Evolutionary conservation across 2,113 vertebrate species (phyloP), one percentile per base, ranked within the genome.

Genomic region (Aptenodytes forsteri): DNA sequence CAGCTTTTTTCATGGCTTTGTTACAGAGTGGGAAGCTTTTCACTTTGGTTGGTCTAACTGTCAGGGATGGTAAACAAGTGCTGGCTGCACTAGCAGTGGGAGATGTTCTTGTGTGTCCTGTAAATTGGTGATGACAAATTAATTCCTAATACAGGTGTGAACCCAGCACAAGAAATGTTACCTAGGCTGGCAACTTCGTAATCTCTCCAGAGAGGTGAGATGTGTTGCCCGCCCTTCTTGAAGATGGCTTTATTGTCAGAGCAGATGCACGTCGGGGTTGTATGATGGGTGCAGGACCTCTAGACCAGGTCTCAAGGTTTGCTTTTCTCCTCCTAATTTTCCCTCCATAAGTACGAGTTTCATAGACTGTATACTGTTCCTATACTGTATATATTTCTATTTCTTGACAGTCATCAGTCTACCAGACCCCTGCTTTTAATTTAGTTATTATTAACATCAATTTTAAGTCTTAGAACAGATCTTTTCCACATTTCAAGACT

Each of bases 251-350:
- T 44, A 15, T 32, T 38, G 47, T 44, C 0, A 2, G 30, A 84
- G 40, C 34, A 61, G 62, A 44, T 38, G 36, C 20, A 6, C 1
- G 0, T 18, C 0, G 1, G 42, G 19, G 11, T 42, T 49, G 32
- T 15, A 23, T 2, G 3, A 20, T 18, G 34, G 17, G 14, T 52
- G 23, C 29, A 15, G 21, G 34, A 50, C 54, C 16, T 26, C 49
- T 56, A 55, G 54, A 40, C 36, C 40, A 23, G 14, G 4, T 40
- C 34, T 71, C 23, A 6, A 73, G 30, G 30, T 73, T 90, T 62
- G 52, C 18, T 85, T 49, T 79, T 58, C 42, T 77, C 14, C 40
- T 88, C n/a, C 13, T 71, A 6, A 47, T 59, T 30, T 47, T 82
- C 26, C 29, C 15, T 72, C 30, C 4, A 0, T 46, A 34, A 56